A percentile compares a stretch with the other conserved stretches of the same genome.
These are phyloP conservation scores for Drosophila mojavensis DNA, from an alignment of 1,140 invertebrate genomes.

Conservation along the genomic window DNA sequence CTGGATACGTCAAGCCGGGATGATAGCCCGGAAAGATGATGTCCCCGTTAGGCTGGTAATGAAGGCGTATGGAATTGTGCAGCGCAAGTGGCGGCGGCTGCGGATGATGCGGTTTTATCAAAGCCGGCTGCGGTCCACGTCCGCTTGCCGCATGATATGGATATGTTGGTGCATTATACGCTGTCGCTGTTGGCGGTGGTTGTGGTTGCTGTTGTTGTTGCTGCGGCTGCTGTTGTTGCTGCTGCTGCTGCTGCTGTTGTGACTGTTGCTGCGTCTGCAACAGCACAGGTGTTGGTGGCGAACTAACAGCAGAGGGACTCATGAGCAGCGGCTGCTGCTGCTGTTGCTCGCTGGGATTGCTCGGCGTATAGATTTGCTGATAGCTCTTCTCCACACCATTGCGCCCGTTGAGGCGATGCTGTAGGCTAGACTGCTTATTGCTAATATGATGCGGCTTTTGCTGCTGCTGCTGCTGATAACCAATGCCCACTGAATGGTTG, in stretches of 20 bases:
- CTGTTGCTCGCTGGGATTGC: constrained; percentile 58
- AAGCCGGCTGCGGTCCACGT: constrained; percentile 61
- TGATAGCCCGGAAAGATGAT: constrained; percentile 84
- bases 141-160: constrained; percentile 83
- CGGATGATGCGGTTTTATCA: constrained; percentile 83
- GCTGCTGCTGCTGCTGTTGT: constrained; percentile 34
- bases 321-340: constrained; percentile 63
- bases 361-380: constrained; percentile 69
- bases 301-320: constrained; percentile 59
- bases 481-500: constrained; percentile 47
- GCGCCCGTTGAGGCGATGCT: constrained; percentile 74
- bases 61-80: constrained; percentile 84
- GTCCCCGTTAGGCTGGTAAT: constrained; percentile 83
- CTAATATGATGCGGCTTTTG: constrained; percentile 73
- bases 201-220: constrained; percentile 30
- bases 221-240: constrained; percentile 6
- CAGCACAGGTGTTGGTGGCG: constrained; percentile 63
- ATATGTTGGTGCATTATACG: constrained; percentile 73
- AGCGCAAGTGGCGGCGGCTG: constrained; percentile 81
- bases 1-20: constrained; percentile 69
- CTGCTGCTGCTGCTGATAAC: constrained; percentile 48
- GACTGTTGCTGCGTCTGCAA: constrained; percentile 43
- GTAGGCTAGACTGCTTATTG: constrained; percentile 67
- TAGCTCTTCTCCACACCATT: constrained; percentile 73
- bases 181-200: constrained; percentile 53